Evolutionary conservation across 2,113 vertebrate genomes (phyloP), one percentile per base, ranked within the genome.

Genomic region (Ramphastos sulfuratus): DNA sequence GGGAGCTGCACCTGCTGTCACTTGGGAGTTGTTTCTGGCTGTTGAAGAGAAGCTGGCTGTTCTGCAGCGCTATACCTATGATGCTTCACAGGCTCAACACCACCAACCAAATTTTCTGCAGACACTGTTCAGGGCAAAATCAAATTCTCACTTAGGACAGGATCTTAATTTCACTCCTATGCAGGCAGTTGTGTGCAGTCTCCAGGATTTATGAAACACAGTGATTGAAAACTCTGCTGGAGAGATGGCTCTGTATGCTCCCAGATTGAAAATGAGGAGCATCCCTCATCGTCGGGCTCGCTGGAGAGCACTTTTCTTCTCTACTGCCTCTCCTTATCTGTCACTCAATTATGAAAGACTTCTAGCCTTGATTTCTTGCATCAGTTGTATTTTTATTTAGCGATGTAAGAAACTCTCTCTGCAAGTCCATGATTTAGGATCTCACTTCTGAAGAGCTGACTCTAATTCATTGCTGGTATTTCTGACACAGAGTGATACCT

Each of bases 81-180:
- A 66, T 46, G 46, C 25, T 93, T 91, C 69, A 78, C 54, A n/a
- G 31, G 30, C 80, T 83, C 80, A 92, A 93, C 59, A 60, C 21
- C 7, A 42, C 48, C 73, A 42, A 74, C 65, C 87, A 59, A 42
- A 60, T 77, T 64, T 90, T 67, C 75, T 60, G 42, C 74, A 74
- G 82, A 90, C 88, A 78, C 82, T 71, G 69, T 48, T 92, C 23
- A 48, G 61, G 42, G 95, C 48, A 83, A 88, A 95, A 93, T 80
- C 82, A 85, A 90, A 80, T 80, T 91, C 82, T 89, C 64, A 74
- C 55, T 91, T 92, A 65, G 80, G 70, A 56, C 42, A 54, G 54
- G 65, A 81, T 81, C 61, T 74, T 91, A 94, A 91, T 91, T 92
- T 80, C 48, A 33, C 24, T 87, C 33, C 76, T 56, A 16, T 85